Base-by-base conservation (phyloP, 2,797 vertebrate species). In the Arremon aurantiirostris region DNA sequence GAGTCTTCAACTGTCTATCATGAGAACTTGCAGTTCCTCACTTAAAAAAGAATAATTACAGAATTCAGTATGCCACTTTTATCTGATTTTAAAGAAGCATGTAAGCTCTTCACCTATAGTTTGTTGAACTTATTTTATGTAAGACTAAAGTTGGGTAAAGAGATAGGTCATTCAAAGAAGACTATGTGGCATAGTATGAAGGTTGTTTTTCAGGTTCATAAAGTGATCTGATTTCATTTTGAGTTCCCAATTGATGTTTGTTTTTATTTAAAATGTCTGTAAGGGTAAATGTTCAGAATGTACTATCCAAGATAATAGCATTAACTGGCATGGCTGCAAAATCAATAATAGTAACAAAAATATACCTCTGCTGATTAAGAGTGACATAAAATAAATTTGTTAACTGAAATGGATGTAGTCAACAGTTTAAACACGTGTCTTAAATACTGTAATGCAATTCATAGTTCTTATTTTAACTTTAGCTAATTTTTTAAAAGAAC, bases 231-330 rank as follows among this genome's bases (percentile, higher is more conserved):
- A 97, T 97, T 96, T 97, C 89, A 95, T 98, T 97, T 96, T 90
- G 88, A 95, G 89, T 93, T 95, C 95, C 95, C 82, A 96, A 91
- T 77, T 94, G 83, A 96, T 97, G 95, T 96, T 97, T 96, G 94
- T 96, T 97, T 98, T 97, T 97, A 97, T 98, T 97, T 97, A 97
- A 98, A 97, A 97, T 94, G 91, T 97, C 95, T 96, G 89, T 90
- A 84, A 97, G 94, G 96, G 90, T 95, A 95, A 94, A 96, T 94
- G 89, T 94, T 96, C 95, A 60, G 94, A 96, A 96, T 94, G 77
- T 95, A 89, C 96, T 92, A 85, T 96, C 89, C 90, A 93, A 91
- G 95, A 94, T 97, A 97, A 97, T 94, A 95, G 72, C 92, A 96
- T 97, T 96, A 98, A 97, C 95, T 97, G 97, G 95, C 94, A 97